phyloP scores from a whole-genome alignment of 2,888 invertebrate genomes.

The Steinernema hermaphroditum region DNA sequence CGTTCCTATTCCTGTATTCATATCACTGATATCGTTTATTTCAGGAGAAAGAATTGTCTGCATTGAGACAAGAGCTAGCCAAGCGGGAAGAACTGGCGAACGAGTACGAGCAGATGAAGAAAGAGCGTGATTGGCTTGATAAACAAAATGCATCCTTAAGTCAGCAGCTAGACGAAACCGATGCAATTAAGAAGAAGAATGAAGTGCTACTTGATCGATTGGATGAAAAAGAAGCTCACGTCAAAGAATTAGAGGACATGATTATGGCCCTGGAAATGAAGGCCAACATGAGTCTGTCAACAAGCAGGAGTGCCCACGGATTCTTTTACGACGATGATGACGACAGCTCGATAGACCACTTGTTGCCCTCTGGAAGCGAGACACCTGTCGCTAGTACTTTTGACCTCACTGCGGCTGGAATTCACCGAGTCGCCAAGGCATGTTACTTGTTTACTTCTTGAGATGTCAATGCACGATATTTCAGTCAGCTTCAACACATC shows the following conservation, averaged over 20 bases:
- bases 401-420: not conserved
- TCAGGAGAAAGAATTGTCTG: slow-evolving; percentile 20
- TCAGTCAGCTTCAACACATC: slow-evolving; percentile 11
- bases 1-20: too few species aligned
- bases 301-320: not conserved
- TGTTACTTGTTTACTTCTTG: not conserved
- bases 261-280: slow-evolving; percentile 2
- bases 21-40: not conserved
- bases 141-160: slow-evolving; percentile 1
- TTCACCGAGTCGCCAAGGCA: not conserved
- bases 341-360: not conserved
- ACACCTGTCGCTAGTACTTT: not conserved
- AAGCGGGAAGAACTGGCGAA: not conserved
- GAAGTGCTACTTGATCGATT: not conserved
- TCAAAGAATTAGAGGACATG: slow-evolving; percentile 2
- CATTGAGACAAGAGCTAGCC: slow-evolving; percentile 2
- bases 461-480: not conserved
- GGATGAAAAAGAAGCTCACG: not conserved
- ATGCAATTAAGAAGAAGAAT: not conserved
- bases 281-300: not conserved
- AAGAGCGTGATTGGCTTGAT: slow-evolving; percentile 12
- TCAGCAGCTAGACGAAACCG: slow-evolving; percentile 11
- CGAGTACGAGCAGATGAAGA: slow-evolving; percentile 21
- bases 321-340: slow-evolving; percentile 11
- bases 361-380: not conserved